phyloP scores from a whole-genome alignment of 1,140 invertebrate genomes.

The Babylonia areolata region DNA sequence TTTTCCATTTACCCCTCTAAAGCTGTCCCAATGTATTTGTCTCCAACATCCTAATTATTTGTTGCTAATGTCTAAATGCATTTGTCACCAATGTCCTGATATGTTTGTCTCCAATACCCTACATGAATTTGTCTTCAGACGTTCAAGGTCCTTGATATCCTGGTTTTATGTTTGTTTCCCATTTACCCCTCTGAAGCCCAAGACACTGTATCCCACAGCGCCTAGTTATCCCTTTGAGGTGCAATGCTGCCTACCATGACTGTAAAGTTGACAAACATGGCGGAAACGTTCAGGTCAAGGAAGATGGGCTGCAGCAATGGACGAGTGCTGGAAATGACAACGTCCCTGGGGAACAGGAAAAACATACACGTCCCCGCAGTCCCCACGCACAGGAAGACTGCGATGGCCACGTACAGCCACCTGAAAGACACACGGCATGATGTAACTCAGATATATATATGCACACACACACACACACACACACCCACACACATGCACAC shows the following conservation, averaged over 20 bases:
- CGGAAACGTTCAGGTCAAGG: slow-evolving; percentile 57
- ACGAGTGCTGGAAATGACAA: slow-evolving; percentile 57
- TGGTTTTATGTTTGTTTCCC: too few species aligned
- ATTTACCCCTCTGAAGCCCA: too few species aligned
- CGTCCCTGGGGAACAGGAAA: slow-evolving; percentile 68
- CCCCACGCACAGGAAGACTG: slow-evolving; percentile 57
- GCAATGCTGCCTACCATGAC: slow-evolving; percentile 62
- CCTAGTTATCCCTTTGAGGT: too few species aligned
- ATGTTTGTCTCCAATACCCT: too few species aligned
- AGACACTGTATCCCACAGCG: too few species aligned
- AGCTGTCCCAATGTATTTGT: too few species aligned
- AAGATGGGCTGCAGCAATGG: slow-evolving; percentile 58
- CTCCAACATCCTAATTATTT: too few species aligned
- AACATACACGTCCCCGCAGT: slow-evolving; percentile 64
- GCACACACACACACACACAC: slow-evolving; percentile 3
- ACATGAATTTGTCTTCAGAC: too few species aligned
- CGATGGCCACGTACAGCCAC: slow-evolving; percentile 62
- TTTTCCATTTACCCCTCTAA: too few species aligned
- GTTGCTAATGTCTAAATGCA: too few species aligned
- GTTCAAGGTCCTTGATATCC: too few species aligned
- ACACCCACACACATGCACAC: not conserved
- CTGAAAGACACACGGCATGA: slow-evolving; percentile 45
- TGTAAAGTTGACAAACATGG: slow-evolving; percentile 60
- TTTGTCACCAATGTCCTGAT: too few species aligned
- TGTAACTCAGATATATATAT: slow-evolving; percentile 9